Base-by-base conservation (phyloP, 2,113 vertebrate species). In the Atherinomorus stipes region DNA sequence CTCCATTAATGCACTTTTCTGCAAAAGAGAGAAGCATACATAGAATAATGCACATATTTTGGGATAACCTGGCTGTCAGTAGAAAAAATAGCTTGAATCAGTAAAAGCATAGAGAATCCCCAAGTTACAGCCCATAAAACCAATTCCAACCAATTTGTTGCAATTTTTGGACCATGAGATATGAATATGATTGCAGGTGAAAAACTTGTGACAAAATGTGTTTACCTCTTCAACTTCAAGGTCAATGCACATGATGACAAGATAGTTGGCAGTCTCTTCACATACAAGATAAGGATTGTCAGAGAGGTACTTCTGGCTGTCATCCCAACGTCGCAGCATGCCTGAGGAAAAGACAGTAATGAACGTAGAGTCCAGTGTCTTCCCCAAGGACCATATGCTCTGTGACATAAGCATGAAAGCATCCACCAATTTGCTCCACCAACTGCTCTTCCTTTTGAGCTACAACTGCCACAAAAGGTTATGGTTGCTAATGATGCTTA, bases 231-330 rank as follows among this genome's bases (percentile, higher is more conserved):
- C 97, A 65, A 98, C 97, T 86, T 98, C 96, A 58, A 99, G 94
- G 54, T 99, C 97, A 4, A 98, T 98, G 85, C 97, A 98, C 97
- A 97, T 98, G 83, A 98, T 98, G 51, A 99, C 97, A 75, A 98
- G 76, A 90, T 98, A 99, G 65, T 98, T 98, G 25, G 97, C 97
- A 0, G 96, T 98, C 88, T 99, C 97, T 85, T 99, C 97, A 2
- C 97, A 98, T 1, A 98, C 97, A 42, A 98, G 89, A 71, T 96
- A 91, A 1, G 95, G 88, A 18, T 97, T 95, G 62, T 99, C 97
- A 0, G 97, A 96, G 11, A 99, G 94, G 78, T 94, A 97, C 53
- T 97, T 98, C 92, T 98, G 97, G 88, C 97, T 98, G 93, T 98
- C 97, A 0, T 98, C 97, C 97, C 97, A 98, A 38, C 96, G 96